A percentile compares a stretch with the other conserved stretches of the same genome.
Conservation (phyloP, 2,797 vertebrate species). For the Salmo trutta region DNA sequence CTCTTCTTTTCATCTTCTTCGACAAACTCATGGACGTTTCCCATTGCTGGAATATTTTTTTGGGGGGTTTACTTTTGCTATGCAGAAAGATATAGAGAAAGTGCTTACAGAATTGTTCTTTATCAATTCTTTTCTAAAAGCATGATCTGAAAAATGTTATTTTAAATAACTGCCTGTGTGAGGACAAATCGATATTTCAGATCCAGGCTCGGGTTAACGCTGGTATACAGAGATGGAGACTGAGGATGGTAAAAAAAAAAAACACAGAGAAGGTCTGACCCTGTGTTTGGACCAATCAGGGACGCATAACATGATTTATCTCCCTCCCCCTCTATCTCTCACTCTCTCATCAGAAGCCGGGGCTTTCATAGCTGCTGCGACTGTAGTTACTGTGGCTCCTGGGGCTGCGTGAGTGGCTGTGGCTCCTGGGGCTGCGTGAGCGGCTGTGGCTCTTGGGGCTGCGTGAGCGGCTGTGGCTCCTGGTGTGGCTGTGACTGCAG, state of each 20-base stretch:
- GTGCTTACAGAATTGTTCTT: conserved; percentile 76
- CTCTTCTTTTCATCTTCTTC: conserved; percentile 21
- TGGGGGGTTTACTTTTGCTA: conserved; percentile 56
- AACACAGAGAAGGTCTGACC: conserved; percentile 23
- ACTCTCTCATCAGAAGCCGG: conserved; percentile 81
- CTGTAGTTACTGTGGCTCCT: too few species aligned
- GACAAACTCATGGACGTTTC: conserved; percentile 25
- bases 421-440: conserved; percentile 78
- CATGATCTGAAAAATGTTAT: conserved; percentile 15
- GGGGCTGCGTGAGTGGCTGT: too few species aligned
- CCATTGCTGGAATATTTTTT: conserved; percentile 45
- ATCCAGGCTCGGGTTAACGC: conserved; percentile 40
- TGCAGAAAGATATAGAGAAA: conserved; percentile 70
- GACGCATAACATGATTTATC: conserved; percentile 11
- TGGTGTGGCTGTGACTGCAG: conserved; percentile 57
- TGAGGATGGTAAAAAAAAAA: too few species aligned
- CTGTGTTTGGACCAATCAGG: conserved; percentile 14
- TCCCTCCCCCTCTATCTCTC: background rate
- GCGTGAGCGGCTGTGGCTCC: conserved; percentile 79
- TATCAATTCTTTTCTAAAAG: conserved; percentile 37
- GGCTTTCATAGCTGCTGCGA: conserved; percentile 91
- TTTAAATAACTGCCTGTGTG: conserved; percentile 30
- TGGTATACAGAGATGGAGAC: background rate
- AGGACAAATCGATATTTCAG: conserved; percentile 4
- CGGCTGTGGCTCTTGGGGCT: conserved; percentile 76